These are phyloP conservation scores for Excalfactoria chinensis DNA, from an alignment of 2,113 vertebrate species.

Conservation along the genomic window DNA sequence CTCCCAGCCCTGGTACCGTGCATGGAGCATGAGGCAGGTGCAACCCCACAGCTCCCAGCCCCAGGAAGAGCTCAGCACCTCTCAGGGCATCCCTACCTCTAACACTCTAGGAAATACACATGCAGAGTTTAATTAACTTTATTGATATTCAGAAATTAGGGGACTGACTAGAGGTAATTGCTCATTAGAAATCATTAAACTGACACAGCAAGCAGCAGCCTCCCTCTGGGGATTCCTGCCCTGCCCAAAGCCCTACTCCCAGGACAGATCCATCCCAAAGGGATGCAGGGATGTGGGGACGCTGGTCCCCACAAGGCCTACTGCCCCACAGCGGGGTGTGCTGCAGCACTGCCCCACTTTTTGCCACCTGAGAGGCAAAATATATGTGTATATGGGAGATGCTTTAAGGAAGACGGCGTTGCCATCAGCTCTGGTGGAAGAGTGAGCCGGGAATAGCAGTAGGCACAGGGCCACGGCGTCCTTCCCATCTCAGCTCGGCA, in stretches of 20 bases:
- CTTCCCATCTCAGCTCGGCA: conserved; percentile 15
- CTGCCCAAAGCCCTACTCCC: neutral
- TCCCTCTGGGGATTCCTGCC: neutral
- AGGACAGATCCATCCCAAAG: neutral
- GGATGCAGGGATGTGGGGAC: rapidly evolving
- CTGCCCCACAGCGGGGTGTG: neutral
- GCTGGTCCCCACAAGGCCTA: rapidly evolving
- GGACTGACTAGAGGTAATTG: conserved; percentile 86
- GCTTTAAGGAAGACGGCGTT: neutral
- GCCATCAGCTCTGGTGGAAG: neutral
- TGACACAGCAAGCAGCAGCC: conserved; percentile 74
- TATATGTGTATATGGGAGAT: too few relatives aligned
- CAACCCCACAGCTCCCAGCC: rapidly evolving
- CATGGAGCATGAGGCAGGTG: rapidly evolving
- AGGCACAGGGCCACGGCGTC: conserved; percentile 39
- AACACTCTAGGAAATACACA: conserved; percentile 68
- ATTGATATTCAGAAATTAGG: conserved; percentile 90
- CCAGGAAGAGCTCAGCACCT: neutral
- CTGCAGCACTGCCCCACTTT: neutral
- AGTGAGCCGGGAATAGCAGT: conserved; percentile 32
- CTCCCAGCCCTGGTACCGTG: neutral
- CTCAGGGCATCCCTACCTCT: conserved; percentile 19
- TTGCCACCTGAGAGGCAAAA: neutral
- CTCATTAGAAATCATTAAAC: conserved; percentile 86
- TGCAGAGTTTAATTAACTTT: conserved; percentile 88